Conservation (phyloP, 2,888 invertebrate species). For the Alviniconcha strummeri region DNA sequence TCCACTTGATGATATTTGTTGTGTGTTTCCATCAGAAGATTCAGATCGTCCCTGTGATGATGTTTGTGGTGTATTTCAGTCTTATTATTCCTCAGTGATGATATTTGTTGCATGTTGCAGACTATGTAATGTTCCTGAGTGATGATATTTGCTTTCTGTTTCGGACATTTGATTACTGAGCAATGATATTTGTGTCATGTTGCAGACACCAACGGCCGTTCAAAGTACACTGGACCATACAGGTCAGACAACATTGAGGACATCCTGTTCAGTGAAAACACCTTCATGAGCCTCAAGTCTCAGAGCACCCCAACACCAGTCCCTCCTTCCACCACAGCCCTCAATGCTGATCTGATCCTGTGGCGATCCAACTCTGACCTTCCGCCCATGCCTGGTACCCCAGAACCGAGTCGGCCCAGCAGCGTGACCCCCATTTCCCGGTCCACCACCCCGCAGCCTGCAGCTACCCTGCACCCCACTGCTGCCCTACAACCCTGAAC, state of each 20-base stretch:
- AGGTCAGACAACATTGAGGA: conserved; percentile 30
- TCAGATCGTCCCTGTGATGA: too few relatives aligned
- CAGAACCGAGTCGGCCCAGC: not conserved
- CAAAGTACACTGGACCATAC: not conserved
- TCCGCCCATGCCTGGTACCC: not conserved
- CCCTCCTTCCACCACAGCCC: conserved; percentile 19
- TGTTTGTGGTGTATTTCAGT: too few relatives aligned
- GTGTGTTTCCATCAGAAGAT: too few relatives aligned
- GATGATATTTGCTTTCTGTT: too few relatives aligned
- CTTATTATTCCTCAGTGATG: too few relatives aligned
- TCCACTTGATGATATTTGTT: too few relatives aligned
- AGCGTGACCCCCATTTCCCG: too few relatives aligned
- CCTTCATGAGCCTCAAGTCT: conserved; percentile 35
- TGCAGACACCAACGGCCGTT: not conserved
- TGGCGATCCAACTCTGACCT: not conserved
- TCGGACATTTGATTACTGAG: not conserved
- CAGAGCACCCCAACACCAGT: not conserved
- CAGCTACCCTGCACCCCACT: not conserved
- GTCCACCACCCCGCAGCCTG: not conserved
- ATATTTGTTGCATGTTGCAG: too few relatives aligned
- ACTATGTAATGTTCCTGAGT: too few relatives aligned
- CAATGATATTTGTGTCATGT: conserved; percentile 29
- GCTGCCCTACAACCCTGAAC: too few relatives aligned
- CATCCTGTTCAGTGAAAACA: conserved; percentile 35
- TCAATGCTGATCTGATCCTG: not conserved